Conservation (phyloP, 2,888 invertebrate species). For the Galerucella calmariensis region DNA sequence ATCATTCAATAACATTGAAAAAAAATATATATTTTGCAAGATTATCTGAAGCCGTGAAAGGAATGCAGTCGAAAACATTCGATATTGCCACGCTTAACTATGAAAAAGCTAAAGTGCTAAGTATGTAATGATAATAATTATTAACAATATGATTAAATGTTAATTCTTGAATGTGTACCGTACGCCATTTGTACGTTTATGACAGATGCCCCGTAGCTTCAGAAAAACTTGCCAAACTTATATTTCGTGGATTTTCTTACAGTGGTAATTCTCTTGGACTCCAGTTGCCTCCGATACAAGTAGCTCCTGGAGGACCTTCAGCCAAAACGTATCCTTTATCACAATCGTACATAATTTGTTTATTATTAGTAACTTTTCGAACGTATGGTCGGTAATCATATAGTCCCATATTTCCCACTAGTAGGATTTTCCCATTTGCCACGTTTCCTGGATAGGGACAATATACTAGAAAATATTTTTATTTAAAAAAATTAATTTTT, state of each 20-base stretch:
- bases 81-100: too few relatives aligned
- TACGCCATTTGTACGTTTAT: too few relatives aligned
- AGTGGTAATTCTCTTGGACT: conserved; percentile 88
- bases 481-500: too few relatives aligned
- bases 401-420: conserved; percentile 95
- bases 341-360: conserved; percentile 96
- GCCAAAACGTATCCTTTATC: conserved; percentile 89
- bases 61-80: too few relatives aligned
- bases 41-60: too few relatives aligned
- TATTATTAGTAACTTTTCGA: conserved; percentile 88
- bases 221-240: too few relatives aligned
- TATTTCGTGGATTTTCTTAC: conserved; percentile 63
- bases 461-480: conserved; percentile 72
- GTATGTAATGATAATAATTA: too few relatives aligned
- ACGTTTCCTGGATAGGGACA: conserved; percentile 94
- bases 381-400: conserved; percentile 96
- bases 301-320: conserved; percentile 92
- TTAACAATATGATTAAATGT: too few relatives aligned
- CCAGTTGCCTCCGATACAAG: conserved; percentile 95
- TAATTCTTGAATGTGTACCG: too few relatives aligned
- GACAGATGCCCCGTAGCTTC: too few relatives aligned
- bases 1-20: conserved; percentile 6
- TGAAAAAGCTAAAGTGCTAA: too few relatives aligned
- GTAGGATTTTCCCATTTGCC: conserved; percentile 87
- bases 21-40: too few relatives aligned